Base-by-base conservation (phyloP, 1,140 invertebrate species). In the Heliconius himera region DNA sequence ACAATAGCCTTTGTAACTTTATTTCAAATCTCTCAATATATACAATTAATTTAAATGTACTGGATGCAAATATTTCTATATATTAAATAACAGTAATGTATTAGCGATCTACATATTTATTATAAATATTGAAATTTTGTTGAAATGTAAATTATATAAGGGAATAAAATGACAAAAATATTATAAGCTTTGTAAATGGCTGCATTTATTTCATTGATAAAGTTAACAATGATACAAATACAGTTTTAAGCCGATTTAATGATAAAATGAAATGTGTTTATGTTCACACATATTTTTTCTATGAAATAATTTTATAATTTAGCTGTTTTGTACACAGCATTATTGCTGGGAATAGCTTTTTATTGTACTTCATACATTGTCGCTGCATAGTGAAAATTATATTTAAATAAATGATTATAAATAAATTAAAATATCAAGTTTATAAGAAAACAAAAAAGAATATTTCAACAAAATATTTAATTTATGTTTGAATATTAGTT, bases 101-200 rank as follows among this genome's bases (percentile, higher is more conserved):
- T 83, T 83, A 76, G 77, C 76, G 71, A 74, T 86, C 80, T 82
- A 81, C 81, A 85, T 85, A 80, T 83, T 82, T 80, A 82, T 79
- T 75, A 70, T 54, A 79, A 70, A 33, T 46, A 70, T 38, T 66
- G 66, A 33, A 33, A 20, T 70, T 76, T 70, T 41, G 38, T 76
- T 76, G 38, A 70, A 29, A 22, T 76, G 60, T 76, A 76, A 76
- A 49, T 46, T 70, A 70, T 26, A 76, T 20, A 70, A 76, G 38
- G 74, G 46, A 76, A 76, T 76, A 76, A 76, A 76, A 70, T 76
- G 74, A 70, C 60, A 76, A 20, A 76, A 76, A 76, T 38, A 84
- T 81, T 76, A 73, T 83, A 86, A 36, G 88, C 88, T 89, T 89
- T 89, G 88, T 91, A 91, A 49, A 88, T 90, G 88, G 87, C 84